Conservation (phyloP, 2,113 vertebrate genomes). For the Zosterops borbonicus region DNA sequence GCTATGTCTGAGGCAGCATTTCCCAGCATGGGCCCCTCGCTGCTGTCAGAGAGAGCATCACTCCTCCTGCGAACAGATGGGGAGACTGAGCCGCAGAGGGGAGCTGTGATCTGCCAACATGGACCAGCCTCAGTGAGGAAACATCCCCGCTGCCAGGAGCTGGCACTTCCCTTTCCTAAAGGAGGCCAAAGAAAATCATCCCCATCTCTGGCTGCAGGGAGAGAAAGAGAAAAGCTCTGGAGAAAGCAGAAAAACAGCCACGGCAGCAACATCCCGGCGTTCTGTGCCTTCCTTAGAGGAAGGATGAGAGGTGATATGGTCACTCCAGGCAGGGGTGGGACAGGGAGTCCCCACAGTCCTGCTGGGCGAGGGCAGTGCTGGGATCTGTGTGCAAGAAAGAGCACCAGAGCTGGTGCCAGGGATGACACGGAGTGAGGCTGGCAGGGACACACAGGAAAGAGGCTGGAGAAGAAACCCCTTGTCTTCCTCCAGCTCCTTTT, state of each 20-base stretch:
- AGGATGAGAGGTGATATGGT: not conserved
- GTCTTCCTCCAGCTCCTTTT: not conserved
- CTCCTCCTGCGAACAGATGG: constrained; percentile 49
- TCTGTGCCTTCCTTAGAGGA: not conserved
- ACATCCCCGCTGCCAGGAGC: not conserved
- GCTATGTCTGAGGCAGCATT: not conserved
- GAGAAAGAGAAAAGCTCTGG: not conserved
- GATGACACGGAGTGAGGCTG: not conserved
- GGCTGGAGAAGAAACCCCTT: not conserved
- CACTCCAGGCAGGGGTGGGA: not conserved
- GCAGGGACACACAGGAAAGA: accelerated
- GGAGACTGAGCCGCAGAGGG: not conserved
- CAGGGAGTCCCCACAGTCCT: not conserved
- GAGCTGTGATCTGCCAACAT: not conserved
- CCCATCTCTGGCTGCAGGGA: not conserved
- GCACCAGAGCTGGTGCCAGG: accelerated
- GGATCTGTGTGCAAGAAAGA: not conserved
- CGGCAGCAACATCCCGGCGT: accelerated
- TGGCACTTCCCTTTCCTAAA: not conserved
- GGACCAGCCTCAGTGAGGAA: not conserved
- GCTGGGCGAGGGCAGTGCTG: not conserved
- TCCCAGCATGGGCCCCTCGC: not conserved
- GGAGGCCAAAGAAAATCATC: not conserved
- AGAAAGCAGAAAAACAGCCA: not conserved
- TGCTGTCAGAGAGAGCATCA: not conserved